These are phyloP conservation scores for Aldabrachelys gigantea DNA, from an alignment of 2,113 vertebrate species.

Conservation along the genomic window DNA sequence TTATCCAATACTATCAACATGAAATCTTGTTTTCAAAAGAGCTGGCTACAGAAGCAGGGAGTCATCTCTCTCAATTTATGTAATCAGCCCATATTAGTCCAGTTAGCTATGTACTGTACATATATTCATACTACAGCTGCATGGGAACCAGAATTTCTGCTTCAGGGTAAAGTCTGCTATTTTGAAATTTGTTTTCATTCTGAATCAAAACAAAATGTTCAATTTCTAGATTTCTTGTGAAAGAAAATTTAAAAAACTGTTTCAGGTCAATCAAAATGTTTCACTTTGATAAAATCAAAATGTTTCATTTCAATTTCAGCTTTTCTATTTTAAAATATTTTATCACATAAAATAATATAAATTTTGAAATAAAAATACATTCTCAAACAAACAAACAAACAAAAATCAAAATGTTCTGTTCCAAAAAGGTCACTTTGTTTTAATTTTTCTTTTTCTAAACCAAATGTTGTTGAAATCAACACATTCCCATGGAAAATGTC, in stretches of 20 bases:
- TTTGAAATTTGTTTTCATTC: background rate
- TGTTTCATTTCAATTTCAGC: background rate
- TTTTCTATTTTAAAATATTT: background rate
- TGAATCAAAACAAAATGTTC: background rate
- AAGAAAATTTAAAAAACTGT: background rate
- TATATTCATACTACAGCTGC: background rate
- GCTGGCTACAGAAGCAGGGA: background rate
- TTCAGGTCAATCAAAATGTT: background rate
- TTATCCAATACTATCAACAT: slow-evolving; percentile 1
- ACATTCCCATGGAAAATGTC: background rate
- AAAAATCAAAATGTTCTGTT: background rate
- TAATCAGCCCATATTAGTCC: background rate
- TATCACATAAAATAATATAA: background rate
- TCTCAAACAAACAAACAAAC: background rate
- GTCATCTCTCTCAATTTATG: background rate
- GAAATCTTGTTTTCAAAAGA: background rate
- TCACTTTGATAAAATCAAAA: no score
- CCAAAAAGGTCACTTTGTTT: background rate
- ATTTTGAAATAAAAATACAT: background rate
- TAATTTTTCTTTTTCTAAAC: background rate
- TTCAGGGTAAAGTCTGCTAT: background rate
- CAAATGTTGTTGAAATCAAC: background rate
- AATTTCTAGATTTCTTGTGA: background rate
- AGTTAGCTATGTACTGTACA: background rate
- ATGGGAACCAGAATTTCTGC: background rate